phyloP scores from a whole-genome alignment of 2,113 vertebrate species.

The Barbus barbus region DNA sequence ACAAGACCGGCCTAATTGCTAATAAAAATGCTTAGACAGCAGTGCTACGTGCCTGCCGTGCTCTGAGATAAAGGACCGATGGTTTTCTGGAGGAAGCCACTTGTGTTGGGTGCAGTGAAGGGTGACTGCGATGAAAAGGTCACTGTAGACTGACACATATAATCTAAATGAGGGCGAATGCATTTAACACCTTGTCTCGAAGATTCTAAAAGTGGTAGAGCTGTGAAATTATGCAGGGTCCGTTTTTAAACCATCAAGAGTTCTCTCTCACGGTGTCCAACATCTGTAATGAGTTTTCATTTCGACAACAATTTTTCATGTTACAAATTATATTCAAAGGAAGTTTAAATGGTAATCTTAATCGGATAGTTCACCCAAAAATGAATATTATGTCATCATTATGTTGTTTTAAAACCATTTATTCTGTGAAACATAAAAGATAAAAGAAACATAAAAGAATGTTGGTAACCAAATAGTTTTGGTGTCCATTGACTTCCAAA shows the following conservation, averaged over 20 bases:
- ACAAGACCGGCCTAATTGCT: slow-evolving; percentile 12
- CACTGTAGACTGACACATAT: slow-evolving; percentile 19
- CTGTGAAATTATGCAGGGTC: not conserved
- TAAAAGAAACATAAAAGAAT: not conserved
- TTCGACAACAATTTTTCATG: not conserved
- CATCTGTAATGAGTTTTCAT: not conserved
- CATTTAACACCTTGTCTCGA: slow-evolving; percentile 15
- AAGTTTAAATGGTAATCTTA: not conserved
- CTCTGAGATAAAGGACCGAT: not conserved
- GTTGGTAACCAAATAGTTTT: not conserved
- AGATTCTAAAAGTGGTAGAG: slow-evolving; percentile 17
- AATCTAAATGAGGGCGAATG: slow-evolving; percentile 16
- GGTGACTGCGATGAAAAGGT: slow-evolving; percentile 15
- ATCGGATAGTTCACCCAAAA: not conserved
- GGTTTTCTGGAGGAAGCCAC: not conserved
- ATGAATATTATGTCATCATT: not conserved
- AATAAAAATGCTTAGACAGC: slow-evolving; percentile 21
- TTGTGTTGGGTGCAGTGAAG: not conserved
- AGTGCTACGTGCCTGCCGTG: not conserved
- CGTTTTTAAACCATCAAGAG: not conserved
- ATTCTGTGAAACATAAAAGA: not conserved
- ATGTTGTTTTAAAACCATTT: not conserved
- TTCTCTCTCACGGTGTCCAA: not conserved
- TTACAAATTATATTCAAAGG: not conserved
- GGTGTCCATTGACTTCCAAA: not conserved